phyloP scores from a whole-genome alignment of 2,113 vertebrate species.

The Mesocricetus auratus region DNA sequence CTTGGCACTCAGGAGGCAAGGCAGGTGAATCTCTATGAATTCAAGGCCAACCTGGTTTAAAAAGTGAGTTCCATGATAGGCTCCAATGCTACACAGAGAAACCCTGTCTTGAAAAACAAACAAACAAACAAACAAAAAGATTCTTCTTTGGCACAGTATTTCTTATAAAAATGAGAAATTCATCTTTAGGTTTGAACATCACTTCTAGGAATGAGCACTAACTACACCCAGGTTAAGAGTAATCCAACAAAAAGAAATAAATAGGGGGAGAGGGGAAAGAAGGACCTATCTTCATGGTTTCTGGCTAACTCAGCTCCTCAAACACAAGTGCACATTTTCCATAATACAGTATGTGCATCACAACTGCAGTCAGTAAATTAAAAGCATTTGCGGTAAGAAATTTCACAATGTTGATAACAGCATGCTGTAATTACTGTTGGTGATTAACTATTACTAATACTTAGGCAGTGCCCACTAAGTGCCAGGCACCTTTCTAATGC shows the following conservation, averaged over 20 bases:
- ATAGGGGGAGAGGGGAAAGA: not conserved
- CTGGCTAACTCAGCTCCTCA: not conserved
- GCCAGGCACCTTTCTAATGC: not conserved
- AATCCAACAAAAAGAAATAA: not conserved
- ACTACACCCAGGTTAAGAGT: not conserved
- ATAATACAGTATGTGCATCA: not conserved
- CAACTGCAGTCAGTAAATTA: constrained; percentile 10
- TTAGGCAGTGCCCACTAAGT: not conserved
- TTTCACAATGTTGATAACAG: constrained; percentile 25
- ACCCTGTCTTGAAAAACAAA: too few relatives aligned
- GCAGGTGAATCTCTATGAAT: too few relatives aligned
- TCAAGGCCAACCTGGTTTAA: too few relatives aligned
- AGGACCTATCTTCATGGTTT: not conserved
- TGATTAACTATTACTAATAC: constrained; percentile 42
- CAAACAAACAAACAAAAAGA: not conserved
- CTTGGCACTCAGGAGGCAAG: not conserved
- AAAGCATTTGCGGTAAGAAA: constrained; percentile 30
- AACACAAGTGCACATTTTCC: not conserved
- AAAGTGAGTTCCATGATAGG: too few relatives aligned
- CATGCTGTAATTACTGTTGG: constrained; percentile 14
- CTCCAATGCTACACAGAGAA: too few relatives aligned
- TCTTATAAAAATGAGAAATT: not conserved
- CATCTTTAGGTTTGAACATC: not conserved
- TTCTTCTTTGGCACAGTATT: not conserved
- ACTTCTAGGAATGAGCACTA: not conserved